Evolutionary conservation across 2,113 vertebrate species (phyloP).

Genomic region (Atractosteus spatula): DNA sequence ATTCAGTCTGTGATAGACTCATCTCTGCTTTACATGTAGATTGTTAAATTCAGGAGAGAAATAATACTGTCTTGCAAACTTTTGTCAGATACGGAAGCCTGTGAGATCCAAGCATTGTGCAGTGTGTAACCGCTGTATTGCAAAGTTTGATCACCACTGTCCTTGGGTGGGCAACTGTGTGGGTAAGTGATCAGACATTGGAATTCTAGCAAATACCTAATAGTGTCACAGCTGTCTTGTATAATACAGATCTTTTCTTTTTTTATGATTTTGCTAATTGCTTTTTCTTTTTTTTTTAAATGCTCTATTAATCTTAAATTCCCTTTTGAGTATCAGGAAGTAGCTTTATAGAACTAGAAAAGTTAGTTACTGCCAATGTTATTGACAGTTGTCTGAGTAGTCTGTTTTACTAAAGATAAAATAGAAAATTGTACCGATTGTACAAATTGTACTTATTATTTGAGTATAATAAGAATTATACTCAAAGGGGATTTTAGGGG

Average conservation of each 20-base stretch:
- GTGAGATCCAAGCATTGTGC: slow-evolving; percentile 97
- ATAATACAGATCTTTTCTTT: too few relatives aligned
- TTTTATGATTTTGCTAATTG: background rate
- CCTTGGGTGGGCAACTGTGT: slow-evolving; percentile 99
- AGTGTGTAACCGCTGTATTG: slow-evolving; percentile 96
- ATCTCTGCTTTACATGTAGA: background rate
- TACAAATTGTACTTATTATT: too few relatives aligned
- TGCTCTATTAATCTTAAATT: background rate
- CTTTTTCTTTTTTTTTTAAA: background rate
- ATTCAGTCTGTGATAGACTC: too few relatives aligned
- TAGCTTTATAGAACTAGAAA: background rate
- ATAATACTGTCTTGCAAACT: background rate
- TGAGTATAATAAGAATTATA: too few relatives aligned
- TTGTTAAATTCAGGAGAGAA: background rate
- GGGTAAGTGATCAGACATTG: slow-evolving; percentile 69
- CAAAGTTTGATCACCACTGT: slow-evolving; percentile 97
- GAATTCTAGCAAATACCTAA: too few relatives aligned
- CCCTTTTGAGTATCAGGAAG: slow-evolving; percentile 14
- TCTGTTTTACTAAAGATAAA: too few relatives aligned
- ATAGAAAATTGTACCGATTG: too few relatives aligned
- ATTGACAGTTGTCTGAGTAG: too few relatives aligned
- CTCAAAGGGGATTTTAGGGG: too few relatives aligned
- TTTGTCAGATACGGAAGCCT: slow-evolving; percentile 90
- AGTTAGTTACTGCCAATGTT: too few relatives aligned
- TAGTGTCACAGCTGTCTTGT: too few relatives aligned